Percentiles rank a stretch among this genome's conserved stretches.
Conservation (phyloP, 2,797 vertebrate genomes). For the Eptatretus atami region DNA sequence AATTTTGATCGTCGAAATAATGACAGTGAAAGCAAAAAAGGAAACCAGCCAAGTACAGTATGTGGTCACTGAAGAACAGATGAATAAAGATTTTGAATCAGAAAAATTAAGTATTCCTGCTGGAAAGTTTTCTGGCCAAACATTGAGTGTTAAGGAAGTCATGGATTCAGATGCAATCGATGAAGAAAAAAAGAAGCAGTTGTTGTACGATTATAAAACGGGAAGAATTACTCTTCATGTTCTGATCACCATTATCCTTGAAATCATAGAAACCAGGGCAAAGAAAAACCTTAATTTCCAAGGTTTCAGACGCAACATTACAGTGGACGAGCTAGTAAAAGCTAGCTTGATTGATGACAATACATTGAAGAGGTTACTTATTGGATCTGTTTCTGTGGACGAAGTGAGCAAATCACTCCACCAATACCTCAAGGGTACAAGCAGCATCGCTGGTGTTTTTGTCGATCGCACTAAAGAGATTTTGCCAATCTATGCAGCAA, state of each 20-base stretch:
- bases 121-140: conserved; percentile 4
- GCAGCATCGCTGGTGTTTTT: conserved; percentile 9
- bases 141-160: conserved; percentile 4
- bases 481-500: conserved; percentile 14
- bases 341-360: conserved; percentile 13
- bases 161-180: not conserved
- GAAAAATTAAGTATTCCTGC: not conserved
- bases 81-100: not conserved
- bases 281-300: conserved; percentile 11
- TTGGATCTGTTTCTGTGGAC: conserved; percentile 9
- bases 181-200: not conserved
- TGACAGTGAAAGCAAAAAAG: not conserved
- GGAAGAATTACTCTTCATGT: conserved; percentile 5
- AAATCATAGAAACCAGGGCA: not conserved
- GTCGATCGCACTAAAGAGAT: conserved; percentile 14
- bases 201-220: not conserved
- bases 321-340: conserved; percentile 11
- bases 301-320: conserved; percentile 15
- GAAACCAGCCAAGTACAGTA: not conserved
- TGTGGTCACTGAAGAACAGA: conserved; percentile 1
- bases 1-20: conserved; percentile 4
- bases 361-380: conserved; percentile 9
- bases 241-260: not conserved
- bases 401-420: conserved; percentile 9
- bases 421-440: conserved; percentile 14